phyloP scores from a whole-genome alignment of 2,113 vertebrate species.

The Dryoscopus gambensis region DNA sequence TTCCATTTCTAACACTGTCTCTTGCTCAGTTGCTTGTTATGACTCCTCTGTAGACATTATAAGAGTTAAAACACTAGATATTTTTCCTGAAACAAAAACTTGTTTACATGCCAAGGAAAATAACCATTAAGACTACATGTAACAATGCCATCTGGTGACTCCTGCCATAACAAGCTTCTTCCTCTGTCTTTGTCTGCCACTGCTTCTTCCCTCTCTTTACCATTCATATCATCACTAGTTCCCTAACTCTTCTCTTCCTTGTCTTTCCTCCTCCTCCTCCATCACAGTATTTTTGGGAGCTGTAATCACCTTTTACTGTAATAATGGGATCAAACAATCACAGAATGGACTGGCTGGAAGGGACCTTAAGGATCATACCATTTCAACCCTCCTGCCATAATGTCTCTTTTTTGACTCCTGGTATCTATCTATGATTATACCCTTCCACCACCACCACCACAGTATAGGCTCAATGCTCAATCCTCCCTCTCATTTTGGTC shows the following conservation, averaged over 20 bases:
- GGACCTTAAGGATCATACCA: neutral
- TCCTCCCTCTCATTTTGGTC: neutral
- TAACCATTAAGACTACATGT: neutral
- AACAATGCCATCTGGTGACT: conserved; percentile 41
- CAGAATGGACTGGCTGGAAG: neutral
- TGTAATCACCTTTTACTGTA: neutral
- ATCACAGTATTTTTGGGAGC: neutral
- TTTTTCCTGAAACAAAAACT: neutral
- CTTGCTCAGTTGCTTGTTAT: neutral
- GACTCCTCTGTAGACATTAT: neutral
- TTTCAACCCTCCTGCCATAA: neutral
- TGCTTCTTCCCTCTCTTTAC: neutral
- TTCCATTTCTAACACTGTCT: neutral
- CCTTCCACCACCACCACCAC: neutral
- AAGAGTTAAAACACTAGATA: neutral
- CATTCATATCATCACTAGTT: neutral
- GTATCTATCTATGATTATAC: neutral
- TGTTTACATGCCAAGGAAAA: conserved; percentile 15
- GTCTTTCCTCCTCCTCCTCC: neutral
- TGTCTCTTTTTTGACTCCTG: neutral
- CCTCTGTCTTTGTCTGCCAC: neutral
- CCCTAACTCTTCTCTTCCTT: neutral
- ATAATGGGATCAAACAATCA: neutral
- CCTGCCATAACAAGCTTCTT: neutral
- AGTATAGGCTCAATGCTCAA: rapidly evolving